Conservation (phyloP, 30 jellyfish, hydroid and myxozoan genomes). For the Nemopilema nomurai region DNA sequence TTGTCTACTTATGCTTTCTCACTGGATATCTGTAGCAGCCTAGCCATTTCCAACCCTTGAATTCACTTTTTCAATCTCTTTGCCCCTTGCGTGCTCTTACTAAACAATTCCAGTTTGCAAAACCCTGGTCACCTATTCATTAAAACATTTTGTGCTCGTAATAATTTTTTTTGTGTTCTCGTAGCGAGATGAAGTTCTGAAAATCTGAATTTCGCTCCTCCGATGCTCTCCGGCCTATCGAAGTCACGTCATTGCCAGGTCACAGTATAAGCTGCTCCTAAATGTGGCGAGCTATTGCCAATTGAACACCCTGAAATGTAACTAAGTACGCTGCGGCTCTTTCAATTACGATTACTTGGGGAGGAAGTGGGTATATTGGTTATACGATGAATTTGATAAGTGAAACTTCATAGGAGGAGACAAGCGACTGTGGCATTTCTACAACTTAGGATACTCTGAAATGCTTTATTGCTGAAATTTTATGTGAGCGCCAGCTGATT, state of each 20-base stretch:
- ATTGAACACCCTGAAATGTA: slow-evolving; percentile 27
- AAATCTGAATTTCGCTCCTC: too few species aligned
- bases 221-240: too few species aligned
- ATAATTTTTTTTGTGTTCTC: too few species aligned
- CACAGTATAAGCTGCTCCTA: too few species aligned
- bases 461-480: neutral
- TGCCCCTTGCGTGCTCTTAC: neutral
- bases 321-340: slow-evolving; percentile 53
- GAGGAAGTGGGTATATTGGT: slow-evolving; percentile 4
- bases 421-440: slow-evolving; percentile 4
- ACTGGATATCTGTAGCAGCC: too few species aligned
- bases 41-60: neutral
- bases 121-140: too few species aligned
- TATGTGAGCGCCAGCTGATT: neutral
- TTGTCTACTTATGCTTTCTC: too few species aligned
- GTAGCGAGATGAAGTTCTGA: too few species aligned
- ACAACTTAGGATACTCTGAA: neutral
- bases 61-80: neutral
- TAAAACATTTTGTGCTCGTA: too few species aligned
- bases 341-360: slow-evolving; percentile 14
- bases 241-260: too few species aligned
- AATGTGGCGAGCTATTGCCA: too few species aligned
- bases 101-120: neutral
- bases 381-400: slow-evolving; percentile 32
- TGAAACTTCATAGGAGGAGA: neutral